Conservation (phyloP, 2,888 invertebrate species). For the Agonopterix heracliana region DNA sequence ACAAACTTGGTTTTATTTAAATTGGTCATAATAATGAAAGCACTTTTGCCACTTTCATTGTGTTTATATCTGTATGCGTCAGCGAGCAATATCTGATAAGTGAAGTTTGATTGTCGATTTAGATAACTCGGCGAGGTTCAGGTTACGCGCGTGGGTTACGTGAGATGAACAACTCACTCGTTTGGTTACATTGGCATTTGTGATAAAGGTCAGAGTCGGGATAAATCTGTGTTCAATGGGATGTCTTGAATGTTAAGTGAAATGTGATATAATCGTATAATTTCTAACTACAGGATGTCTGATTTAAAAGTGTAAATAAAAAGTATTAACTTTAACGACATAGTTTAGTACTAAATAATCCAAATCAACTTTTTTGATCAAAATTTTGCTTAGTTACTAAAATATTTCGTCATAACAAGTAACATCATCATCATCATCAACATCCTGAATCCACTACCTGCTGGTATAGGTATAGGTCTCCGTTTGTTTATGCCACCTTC, state of each 20-base stretch:
- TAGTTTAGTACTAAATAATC: no score
- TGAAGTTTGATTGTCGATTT: constrained; percentile 36
- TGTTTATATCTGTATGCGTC: constrained; percentile 14
- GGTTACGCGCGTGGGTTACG: constrained; percentile 16
- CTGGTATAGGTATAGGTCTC: no score
- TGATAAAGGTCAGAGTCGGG: constrained; percentile 7
- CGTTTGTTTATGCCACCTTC: no score
- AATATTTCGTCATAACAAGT: no score
- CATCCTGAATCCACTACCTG: no score
- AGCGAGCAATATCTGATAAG: constrained; percentile 33
- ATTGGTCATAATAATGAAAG: constrained; percentile 2
- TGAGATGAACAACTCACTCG: not conserved
- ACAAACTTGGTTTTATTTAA: not conserved
- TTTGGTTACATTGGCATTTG: constrained; percentile 4
- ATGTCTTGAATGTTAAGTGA: constrained; percentile 14
- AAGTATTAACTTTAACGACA: no score
- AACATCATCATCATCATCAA: no score
- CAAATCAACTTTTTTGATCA: no score
- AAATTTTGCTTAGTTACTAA: no score
- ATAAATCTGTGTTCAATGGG: constrained; percentile 2
- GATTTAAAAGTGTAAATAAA: no score
- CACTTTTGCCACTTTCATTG: not conserved
- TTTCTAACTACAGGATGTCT: no score
- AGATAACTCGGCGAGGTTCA: constrained; percentile 18
- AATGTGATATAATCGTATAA: no score